A percentile compares a stretch with the other conserved stretches of the same genome.
Evolutionary conservation across 2,113 vertebrate species (phyloP).

Genomic region (Eira barbara): DNA sequence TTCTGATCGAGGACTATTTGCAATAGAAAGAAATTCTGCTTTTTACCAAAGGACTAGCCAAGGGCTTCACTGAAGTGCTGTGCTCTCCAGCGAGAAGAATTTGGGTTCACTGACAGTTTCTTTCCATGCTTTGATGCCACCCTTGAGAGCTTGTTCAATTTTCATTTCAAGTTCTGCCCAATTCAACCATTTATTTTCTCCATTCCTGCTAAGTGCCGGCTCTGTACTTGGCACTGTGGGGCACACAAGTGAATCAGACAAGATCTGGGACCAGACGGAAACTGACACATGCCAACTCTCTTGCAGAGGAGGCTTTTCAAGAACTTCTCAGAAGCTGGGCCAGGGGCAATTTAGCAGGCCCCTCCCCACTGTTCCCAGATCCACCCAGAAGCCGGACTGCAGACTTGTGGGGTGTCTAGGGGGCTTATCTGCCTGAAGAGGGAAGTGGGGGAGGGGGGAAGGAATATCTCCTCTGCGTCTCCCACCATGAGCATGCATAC

Average conservation of each 20-base stretch:
- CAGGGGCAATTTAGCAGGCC: background rate
- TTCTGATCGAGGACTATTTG: background rate
- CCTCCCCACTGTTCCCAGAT: background rate
- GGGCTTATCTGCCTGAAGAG: too few relatives aligned
- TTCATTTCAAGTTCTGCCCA: background rate
- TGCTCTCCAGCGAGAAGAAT: background rate
- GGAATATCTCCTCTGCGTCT: too few relatives aligned
- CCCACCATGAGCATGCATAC: too few relatives aligned
- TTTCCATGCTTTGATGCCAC: background rate
- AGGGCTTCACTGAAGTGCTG: background rate
- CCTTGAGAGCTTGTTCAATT: background rate
- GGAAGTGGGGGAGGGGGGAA: background rate
- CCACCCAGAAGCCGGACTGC: background rate
- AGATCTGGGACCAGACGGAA: background rate
- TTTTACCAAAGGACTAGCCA: background rate
- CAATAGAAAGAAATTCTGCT: background rate
- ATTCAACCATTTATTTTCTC: background rate
- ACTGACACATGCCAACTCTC: fast-evolving
- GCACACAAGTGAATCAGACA: fast-evolving
- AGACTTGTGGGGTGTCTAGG: background rate
- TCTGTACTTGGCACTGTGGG: background rate
- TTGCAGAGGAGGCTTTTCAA: background rate
- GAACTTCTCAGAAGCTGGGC: background rate
- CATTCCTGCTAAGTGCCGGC: fast-evolving
- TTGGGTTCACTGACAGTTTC: background rate